Evolutionary conservation across 2,888 invertebrate genomes (phyloP).

Genomic region (Pandemis heparana): DNA sequence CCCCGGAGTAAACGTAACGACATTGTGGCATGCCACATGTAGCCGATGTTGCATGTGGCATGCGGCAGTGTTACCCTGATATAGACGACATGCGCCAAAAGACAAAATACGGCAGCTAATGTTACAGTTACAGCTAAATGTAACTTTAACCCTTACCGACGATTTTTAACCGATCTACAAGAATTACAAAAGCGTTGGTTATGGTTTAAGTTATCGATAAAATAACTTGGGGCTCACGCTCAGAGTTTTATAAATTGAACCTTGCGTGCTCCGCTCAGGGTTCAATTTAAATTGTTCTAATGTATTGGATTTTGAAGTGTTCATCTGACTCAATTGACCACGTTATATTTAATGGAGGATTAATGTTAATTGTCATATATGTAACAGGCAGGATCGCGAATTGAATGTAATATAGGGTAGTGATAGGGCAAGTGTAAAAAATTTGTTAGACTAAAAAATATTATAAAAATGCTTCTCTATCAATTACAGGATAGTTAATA

Average conservation of each 20-base stretch:
- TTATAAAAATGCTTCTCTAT: neutral
- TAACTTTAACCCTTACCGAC: too few relatives aligned
- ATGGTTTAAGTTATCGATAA: too few relatives aligned
- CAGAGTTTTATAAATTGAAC: neutral
- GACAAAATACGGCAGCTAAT: constrained; percentile 5
- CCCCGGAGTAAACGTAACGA: neutral
- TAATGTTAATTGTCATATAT: neutral
- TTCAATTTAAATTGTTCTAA: neutral
- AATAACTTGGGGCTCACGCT: neutral
- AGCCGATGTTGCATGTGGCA: neutral
- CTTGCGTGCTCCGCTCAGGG: neutral
- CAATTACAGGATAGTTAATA: neutral
- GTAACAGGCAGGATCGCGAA: neutral
- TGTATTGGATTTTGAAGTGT: neutral
- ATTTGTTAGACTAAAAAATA: constrained; percentile 7
- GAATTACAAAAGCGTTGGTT: too few relatives aligned
- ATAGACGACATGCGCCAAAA: constrained; percentile 8
- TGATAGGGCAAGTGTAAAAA: neutral
- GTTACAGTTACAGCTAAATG: too few relatives aligned
- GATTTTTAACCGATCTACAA: too few relatives aligned
- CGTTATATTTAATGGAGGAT: neutral
- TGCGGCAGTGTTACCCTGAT: neutral
- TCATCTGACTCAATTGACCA: neutral
- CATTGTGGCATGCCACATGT: neutral
- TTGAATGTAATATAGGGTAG: constrained; percentile 3